Evolutionary conservation across 1,140 invertebrate species (phyloP), one percentile per base, ranked within the genome.

Genomic region (Lerema accius): DNA sequence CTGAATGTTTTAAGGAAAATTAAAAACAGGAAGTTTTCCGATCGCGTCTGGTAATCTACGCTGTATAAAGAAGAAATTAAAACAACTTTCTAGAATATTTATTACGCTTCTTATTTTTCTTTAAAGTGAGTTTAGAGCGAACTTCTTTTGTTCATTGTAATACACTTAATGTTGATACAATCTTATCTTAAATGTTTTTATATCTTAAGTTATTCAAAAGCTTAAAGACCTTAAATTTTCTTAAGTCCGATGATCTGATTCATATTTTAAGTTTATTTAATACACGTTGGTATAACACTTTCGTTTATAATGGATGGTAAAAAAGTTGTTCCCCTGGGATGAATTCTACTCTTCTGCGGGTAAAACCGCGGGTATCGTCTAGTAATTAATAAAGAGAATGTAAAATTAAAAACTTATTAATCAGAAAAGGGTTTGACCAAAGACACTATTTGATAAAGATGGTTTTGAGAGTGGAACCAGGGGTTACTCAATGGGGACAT

Each of bases 81-180:
- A 88, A 87, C 81, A 86, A 90, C 82, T 88, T 86, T 81, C 82
- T 76, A 75, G 84, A 84, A 87, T 90, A 90, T 90, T 90, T 88
- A 90, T 88, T 86, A 82, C 84, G 72, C 78, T 87, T 82, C 78
- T 86, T 86, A 82, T 82, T 85, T 88, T 85, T 82, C 68, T 63
- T 80, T 73, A 50, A 75, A 71, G 45, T 23, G 69, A 73, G 71
- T 77, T 77, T 69, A 60, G 46, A 55, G 26, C 23, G 13, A n/a
- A 14, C 6, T 28, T 50, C 23, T 13, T 50, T 50, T 35, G 11
- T 32, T 48, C 23, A 26, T 48, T 48, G 45, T 14, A 26, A 23
- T 48, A 28, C 23, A 48, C 4, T 48, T 26, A 48, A 48, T 48
- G 7, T 45, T 19, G 45, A 48, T 48, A 10, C 15, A 26, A 48